A percentile compares a stretch with the other conserved stretches of the same genome.
These are phyloP conservation scores for Drosophila affinis DNA, from an alignment of 2,888 invertebrate species.

Conservation along the genomic window DNA sequence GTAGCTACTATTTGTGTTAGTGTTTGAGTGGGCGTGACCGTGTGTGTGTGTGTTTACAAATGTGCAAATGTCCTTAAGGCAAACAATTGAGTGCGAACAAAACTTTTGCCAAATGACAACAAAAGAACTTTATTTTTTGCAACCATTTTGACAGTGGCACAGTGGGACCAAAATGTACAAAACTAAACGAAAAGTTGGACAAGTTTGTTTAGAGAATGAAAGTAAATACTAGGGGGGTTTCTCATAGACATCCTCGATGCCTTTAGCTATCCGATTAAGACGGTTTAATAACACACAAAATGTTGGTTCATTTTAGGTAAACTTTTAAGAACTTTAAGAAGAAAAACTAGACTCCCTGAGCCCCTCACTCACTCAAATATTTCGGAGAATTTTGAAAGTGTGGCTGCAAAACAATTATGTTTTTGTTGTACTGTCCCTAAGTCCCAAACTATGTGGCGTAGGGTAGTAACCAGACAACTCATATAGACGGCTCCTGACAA, in stretches of 20 bases:
- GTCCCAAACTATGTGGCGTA: background rate
- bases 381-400: no score
- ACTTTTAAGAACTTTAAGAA: no score
- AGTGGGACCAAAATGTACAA: slow-evolving; percentile 38
- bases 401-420: no score
- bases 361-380: no score
- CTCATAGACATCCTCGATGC: no score
- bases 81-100: slow-evolving; percentile 82
- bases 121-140: slow-evolving; percentile 59
- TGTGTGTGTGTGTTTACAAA: slow-evolving; percentile 66
- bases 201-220: no score
- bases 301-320: no score
- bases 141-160: slow-evolving; percentile 26
- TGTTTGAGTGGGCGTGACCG: slow-evolving; percentile 21
- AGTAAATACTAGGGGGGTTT: no score
- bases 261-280: no score
- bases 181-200: background rate
- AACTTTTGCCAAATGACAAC: slow-evolving; percentile 76
- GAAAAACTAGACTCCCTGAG: no score
- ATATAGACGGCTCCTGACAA: slow-evolving; percentile 17
- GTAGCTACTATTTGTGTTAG: slow-evolving; percentile 31
- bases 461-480: slow-evolving; percentile 9
- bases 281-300: no score
- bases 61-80: slow-evolving; percentile 78
- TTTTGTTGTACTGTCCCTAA: background rate